Evolutionary conservation across 2,113 vertebrate species (phyloP), one percentile per base, ranked within the genome.

Genomic region (Heliornis fulica): DNA sequence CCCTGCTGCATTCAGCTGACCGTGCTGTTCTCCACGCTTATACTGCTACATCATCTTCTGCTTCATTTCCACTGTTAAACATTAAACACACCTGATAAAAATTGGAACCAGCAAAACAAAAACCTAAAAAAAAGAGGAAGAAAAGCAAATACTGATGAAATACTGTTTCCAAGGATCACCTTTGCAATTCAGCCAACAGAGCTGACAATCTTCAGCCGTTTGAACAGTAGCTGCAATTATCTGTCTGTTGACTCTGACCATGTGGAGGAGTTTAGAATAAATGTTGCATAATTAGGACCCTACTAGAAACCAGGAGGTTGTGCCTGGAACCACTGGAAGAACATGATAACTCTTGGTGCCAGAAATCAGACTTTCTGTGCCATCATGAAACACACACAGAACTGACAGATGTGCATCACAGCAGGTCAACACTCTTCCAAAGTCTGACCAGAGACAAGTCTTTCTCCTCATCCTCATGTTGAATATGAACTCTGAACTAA

Each of bases 51-150:
- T 69, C 32, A 57, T 63, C 59, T 70, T 79, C 81, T 69, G 41
- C 50, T 34, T 68, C 36, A 78, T 92, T 86, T 59, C 21, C 38
- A 22, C 34, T 15, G 87, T 96, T 97, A 97, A 96, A 87, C 38
- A 95, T 97, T 97, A 96, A 94, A 87, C 81, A 83, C 46, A 80
- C 8, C 15, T 2, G 80, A 91, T 76, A 94, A 89, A 92, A 66
- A 75, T 36, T 54, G 80, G 8, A 70, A 31, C 13, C 71, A 90
- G 87, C 7, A 5, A 56, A n/a, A n/a, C n/a, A n/a, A n/a, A n/a
- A n/a, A n/a, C n/a, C n/a, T n/a, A n/a, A 86, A 57, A 65, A 71
- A 46, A 50, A 19, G 56, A 94, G 22, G 69, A 76, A 86, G 56
- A 31, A 79, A 32, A 80, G 46, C 53, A 97, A 96, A 94, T 63